Conservation (phyloP, 2,797 vertebrate species). For the Pteropus rufus region DNA sequence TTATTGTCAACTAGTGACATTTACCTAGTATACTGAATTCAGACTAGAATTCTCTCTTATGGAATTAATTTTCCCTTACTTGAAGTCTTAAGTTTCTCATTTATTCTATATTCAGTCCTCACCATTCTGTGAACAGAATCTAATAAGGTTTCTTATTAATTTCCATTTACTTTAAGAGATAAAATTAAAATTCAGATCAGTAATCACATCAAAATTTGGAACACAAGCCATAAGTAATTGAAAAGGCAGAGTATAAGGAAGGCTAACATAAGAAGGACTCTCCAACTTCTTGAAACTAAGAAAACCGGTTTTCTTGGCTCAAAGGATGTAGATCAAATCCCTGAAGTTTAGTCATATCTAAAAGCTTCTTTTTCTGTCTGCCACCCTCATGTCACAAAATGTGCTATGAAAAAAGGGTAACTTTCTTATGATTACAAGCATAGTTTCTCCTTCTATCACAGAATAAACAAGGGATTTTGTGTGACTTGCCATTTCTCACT, state of each 20-base stretch:
- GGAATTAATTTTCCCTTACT: not conserved
- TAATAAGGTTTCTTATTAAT: not conserved
- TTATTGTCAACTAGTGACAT: not conserved
- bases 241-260: not conserved
- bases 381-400: slow-evolving; percentile 34
- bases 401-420: not conserved
- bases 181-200: not conserved
- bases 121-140: not conserved
- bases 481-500: not conserved
- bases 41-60: not conserved
- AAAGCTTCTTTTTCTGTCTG: not conserved
- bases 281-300: not conserved
- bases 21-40: not conserved
- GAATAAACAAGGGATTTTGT: not conserved
- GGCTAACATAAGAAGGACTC: not conserved
- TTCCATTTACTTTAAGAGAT: not conserved
- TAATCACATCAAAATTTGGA: not conserved
- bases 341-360: not conserved
- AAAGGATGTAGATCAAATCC: not conserved
- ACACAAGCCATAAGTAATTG: not conserved
- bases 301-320: not conserved
- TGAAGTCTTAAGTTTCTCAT: not conserved
- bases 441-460: not conserved
- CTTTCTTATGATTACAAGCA: not conserved
- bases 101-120: not conserved